Base-by-base conservation (phyloP, 2,797 vertebrate species). In the Peromyscus melanophrys region DNA sequence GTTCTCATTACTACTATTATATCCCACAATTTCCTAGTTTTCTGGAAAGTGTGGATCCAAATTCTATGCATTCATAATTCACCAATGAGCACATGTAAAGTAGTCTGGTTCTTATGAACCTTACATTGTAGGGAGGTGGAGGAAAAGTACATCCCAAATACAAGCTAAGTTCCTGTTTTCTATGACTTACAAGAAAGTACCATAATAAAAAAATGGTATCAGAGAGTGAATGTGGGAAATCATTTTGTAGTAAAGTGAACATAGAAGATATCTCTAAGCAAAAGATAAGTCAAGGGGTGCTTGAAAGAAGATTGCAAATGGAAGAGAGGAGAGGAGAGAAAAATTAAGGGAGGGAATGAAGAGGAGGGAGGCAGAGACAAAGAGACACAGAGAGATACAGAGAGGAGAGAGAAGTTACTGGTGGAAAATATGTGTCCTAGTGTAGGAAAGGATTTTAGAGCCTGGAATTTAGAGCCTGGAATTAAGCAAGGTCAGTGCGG, bases 61-160 rank as follows among this genome's bases (percentile, higher is more conserved):
- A 34, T 76, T 96, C 8, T 71, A 61, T 55, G 57, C 1, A 25
- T 55, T 52, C 40, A 8, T 37, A 61, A 94, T 77, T 91, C 17
- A 77, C 34, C 21, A 21, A 89, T 92, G 23, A 95, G 52, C 75
- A 75, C 89, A 89, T 61, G 55, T 76, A 59, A 73, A 86, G 63
- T 14, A 46, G 25, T 94, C 12, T 85, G 8, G 6, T 61, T 92
- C 34, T 95, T 17, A 34, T 19, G 27, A 4, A 52, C 2, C 10
- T 87, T 87, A n/a, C 5, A 63, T 31, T 94, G 37, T 86, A 78
- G 52, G 61, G 43, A 73, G 1, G 27, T 93, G 4, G 1, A 85
- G 4, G 34, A 55, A 83, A 55, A 84, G 23, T 17, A 49, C 9
- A 89, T 17, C 29, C 52, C 52, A 73, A 63, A 57, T 49, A 61